phyloP scores from a whole-genome alignment of 2,888 invertebrate species.

The Cantharis nigra region DNA sequence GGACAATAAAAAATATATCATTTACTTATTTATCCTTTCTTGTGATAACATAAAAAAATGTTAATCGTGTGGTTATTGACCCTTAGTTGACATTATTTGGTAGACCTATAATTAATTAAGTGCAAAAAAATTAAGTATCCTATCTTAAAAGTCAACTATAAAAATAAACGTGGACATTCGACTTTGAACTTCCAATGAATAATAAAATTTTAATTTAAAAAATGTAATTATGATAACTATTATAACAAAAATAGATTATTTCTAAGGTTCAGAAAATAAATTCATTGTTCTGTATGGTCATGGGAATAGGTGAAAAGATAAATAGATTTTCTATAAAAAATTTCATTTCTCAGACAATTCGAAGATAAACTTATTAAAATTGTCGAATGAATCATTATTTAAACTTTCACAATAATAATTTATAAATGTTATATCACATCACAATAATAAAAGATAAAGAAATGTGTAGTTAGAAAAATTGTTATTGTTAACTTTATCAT shows the following conservation, averaged over 20 bases:
- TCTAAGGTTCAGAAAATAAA: neutral
- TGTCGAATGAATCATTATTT: neutral
- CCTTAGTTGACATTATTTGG: neutral
- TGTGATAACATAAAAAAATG: neutral
- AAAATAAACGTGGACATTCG: neutral
- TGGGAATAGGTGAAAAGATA: neutral
- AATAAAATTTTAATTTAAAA: neutral
- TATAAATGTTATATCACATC: neutral
- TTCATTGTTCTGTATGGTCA: neutral
- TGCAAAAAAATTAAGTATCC: neutral
- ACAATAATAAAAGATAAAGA: neutral
- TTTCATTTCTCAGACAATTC: neutral
- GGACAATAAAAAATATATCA: neutral
- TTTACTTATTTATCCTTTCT: neutral
- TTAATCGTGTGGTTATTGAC: neutral
- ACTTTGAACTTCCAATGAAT: neutral
- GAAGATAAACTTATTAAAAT: neutral
- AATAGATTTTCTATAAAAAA: neutral
- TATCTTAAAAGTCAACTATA: neutral
- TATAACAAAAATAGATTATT: neutral
- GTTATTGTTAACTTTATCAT: neutral
- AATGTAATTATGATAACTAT: neutral
- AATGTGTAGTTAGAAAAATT: neutral
- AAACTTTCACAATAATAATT: neutral
- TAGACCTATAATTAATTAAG: neutral